Base-by-base conservation (phyloP, 1,140 invertebrate species). In the Thalassaphorura encarpata region DNA sequence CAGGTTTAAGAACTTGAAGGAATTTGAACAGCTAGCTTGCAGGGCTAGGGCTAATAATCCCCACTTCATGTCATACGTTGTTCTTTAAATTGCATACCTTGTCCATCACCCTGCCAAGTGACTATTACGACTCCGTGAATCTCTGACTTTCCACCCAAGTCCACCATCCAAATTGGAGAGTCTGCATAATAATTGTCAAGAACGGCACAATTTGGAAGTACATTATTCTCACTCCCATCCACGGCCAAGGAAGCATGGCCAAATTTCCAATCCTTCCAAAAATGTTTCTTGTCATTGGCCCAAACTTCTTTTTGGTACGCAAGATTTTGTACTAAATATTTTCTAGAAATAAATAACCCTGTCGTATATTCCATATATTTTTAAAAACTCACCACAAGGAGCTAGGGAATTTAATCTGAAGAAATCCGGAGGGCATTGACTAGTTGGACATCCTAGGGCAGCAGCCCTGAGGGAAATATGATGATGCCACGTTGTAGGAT, bases 121-220 rank as follows among this genome's bases (percentile, higher is more conserved):
- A 76, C 67, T 49, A 77, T 68, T 15, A 77, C 71, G 8, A 74
- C 65, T n/a, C 76, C 77, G 2, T 69, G 64, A 4, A 78, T 67
- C 1, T 66, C 64, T 45, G 58, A 65, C 49, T 71, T 72, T 40
- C 65, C 64, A 23, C 76, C 76, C 27, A 79, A 67, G 61, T 78
- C 77, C 5, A 79, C 75, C 68, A 77, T 78, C 76, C 76, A 77
- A 24, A 77, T 70, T 0, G 77, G 77, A 26, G 73, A 70, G 24
- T 77, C 75, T 0, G 75, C 75, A 63, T 77, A 76, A 53, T 76
- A 76, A 67, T 78, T 78, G 66, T 79, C 77, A 28, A 79, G 66
- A 18, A 77, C 73, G 39, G 77, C 75, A 61, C 77, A 78, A 16
- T 69, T 68, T 15, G 70, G 66, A 5, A 77, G 67, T 52, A 75